phyloP scores from a whole-genome alignment of 2,113 vertebrate species.

The Clinocottus analis region DNA sequence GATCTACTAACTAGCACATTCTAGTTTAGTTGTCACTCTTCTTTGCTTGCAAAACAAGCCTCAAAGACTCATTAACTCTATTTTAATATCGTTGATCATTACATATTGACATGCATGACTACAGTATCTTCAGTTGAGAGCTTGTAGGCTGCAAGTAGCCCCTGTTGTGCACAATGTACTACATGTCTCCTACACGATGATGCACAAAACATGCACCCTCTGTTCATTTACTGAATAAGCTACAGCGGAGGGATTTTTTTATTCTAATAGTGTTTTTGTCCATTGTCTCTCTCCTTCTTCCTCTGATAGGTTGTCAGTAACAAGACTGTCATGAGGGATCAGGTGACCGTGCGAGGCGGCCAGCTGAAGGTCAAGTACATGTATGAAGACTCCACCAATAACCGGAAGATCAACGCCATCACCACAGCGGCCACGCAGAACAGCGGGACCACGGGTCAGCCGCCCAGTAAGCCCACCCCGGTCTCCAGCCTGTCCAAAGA shows the following conservation, averaged over 20 bases:
- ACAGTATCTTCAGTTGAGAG: neutral
- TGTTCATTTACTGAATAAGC: neutral
- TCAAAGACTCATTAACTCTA: neutral
- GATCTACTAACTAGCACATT: neutral
- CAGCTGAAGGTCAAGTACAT: conserved; percentile 94
- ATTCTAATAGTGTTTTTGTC: neutral
- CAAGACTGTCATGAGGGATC: conserved; percentile 88
- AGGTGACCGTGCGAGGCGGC: conserved; percentile 81
- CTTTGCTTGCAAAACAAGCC: neutral
- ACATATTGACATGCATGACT: neutral
- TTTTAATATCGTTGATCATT: neutral
- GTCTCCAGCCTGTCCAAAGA: conserved; percentile 84
- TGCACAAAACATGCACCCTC: neutral
- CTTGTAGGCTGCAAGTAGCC: neutral
- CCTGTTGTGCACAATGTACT: neutral
- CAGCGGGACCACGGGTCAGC: conserved; percentile 66
- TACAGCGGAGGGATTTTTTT: neutral
- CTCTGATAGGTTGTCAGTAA: conserved; percentile 74
- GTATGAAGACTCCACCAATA: conserved; percentile 91
- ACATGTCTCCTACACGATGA: neutral
- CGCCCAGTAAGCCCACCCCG: conserved; percentile 78
- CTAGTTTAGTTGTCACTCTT: neutral
- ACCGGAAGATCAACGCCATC: conserved; percentile 82
- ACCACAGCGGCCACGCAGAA: conserved; percentile 82
- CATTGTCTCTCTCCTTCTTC: conserved; percentile 5